Base-by-base conservation (phyloP, 1,140 invertebrate genomes). In the Charaxes varanes region DNA sequence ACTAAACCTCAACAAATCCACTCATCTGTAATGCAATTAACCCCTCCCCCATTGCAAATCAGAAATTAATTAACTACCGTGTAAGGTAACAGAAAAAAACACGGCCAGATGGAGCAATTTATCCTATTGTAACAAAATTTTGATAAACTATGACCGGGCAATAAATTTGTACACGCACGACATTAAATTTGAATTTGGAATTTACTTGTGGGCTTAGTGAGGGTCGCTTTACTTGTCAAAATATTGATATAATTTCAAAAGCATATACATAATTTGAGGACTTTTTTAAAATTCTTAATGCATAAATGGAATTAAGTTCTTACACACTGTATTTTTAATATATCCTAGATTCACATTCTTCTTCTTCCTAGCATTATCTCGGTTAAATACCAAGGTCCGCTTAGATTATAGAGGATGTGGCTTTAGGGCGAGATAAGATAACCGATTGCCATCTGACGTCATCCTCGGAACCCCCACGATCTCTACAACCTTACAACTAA, bases 121-220 rank as follows among this genome's bases (percentile, higher is more conserved):
- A 70, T 62, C 58, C 52, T 61, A 72, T 72, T 73, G 66, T 55
- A 64, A 48, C 47, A 57, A 69, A 59, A 68, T 69, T 72, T 60
- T 6, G 35, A 28, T 64, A 61, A 53, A 51, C 54, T 69, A 76
- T 74, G 71, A 78, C 62, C 66, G 35, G 61, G 65, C 71, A 70
- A 69, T 79, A 79, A n/a, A 79, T 82, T 73, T 63, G 68, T 72
- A 69, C 66, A 73, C 72, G 61, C 62, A 68, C 65, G 62, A 68
- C 62, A 76, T 66, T 66, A 71, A 70, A 78, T 76, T 73, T 56
- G 64, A 70, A 70, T 76, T 73, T 66, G 49, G 46, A 55, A 63
- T 64, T 65, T 53, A 51, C 48, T 48, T 32, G 34, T 36, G 18
- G 16, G 23, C n/a, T 8, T 27, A 42, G 43, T 45, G 53, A 70